Base-by-base conservation (phyloP, 2,888 invertebrate genomes). In the Nemotelus pantherinus region DNA sequence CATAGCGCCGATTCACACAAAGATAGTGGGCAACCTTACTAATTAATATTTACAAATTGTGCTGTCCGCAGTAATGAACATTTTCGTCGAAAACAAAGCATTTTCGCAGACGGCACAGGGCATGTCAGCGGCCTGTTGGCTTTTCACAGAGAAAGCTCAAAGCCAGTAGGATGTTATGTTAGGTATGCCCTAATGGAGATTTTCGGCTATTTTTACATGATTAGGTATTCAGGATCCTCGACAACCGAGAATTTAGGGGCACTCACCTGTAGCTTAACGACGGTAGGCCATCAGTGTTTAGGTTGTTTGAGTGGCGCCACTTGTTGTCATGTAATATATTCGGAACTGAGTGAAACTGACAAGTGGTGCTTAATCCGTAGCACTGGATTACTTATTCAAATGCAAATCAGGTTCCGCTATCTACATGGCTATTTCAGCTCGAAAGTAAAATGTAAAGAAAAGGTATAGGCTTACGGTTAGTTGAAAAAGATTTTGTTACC, bases 11-110 rank as follows among this genome's bases (percentile, higher is more conserved):
- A 43, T 39, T 63, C 3, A 39, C 7, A 41, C 5, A 3, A 9
- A 39, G 39, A 43, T 63, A 39, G 41, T 41, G 39, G 63, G 41
- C 63, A 63, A 25, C 10, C 41, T 63, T 1, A 9, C 4, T 63
- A 63, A 63, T 63, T 63, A 63, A 63, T 63, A 63, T 63, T 63
- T 63, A 63, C 63, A 63, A 63, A 63, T 63, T 63, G 43, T 63
- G 5, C 9, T 50, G 50, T 50, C 50, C 9, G 6, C 25, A 50
- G 50, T 25, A 25, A 25, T 25, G 25, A 25, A 25, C 50, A 9
- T 7, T 7, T 9, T 9, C 50, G 6, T 7, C 5, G 9, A 50
- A 5, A 50, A 9, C 50, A 50, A 50, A 50, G 6, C 50, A 50
- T 5, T 9, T 50, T 5, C 50, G 50, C 6, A 9, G 1, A 7